Base-by-base conservation (phyloP, 2,888 invertebrate genomes). In the Cordilura impudica region DNA sequence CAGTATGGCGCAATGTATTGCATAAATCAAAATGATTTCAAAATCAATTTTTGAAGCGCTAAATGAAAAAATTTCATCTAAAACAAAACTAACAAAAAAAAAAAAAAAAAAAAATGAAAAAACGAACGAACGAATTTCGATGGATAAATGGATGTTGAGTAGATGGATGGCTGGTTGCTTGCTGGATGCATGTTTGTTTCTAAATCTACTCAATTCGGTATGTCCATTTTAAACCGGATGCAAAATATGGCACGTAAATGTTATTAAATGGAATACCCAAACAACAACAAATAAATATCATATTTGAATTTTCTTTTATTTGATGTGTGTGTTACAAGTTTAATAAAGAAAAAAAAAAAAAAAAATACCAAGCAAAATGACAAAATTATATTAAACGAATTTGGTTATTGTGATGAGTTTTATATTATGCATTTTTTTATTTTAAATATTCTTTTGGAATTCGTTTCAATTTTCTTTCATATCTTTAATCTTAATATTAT, bases 11-110 rank as follows among this genome's bases (percentile, higher is more conserved):
- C 63, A 60, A 56, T 43, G 54, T 66, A 39, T 71, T 66, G 70
- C 74, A 78, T 78, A 78, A 78, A 78, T 78, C 74, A 74, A 78
- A 78, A 78, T 78, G 66, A 78, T 66, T 78, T 74, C 8, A 60
- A 66, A 79, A 71, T 75, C 74, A 79, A 79, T 75, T 75, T 47
- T 74, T 35, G 47, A 51, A 79, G 35, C 47, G 54, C 54, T 71
- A 75, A 54, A 66, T 61, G 49, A 79, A 79, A 79, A 79, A 47
- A n/a, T 61, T 61, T 71, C 54, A 61, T 60, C 63, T 72, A 56
- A 78, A 69, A 56, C 70, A 65, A 65, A 66, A 66, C 18, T 53
- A 23, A 6, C 5, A 18, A 16, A 16, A 61, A 45, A 63, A 14
- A 19, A 5, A 21, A 26, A 45, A 45, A 19, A 66, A 14, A n/a